Evolutionary conservation across 2,888 invertebrate genomes (phyloP), one percentile per base, ranked within the genome.

Genomic region (Plagiodera versicolora): DNA sequence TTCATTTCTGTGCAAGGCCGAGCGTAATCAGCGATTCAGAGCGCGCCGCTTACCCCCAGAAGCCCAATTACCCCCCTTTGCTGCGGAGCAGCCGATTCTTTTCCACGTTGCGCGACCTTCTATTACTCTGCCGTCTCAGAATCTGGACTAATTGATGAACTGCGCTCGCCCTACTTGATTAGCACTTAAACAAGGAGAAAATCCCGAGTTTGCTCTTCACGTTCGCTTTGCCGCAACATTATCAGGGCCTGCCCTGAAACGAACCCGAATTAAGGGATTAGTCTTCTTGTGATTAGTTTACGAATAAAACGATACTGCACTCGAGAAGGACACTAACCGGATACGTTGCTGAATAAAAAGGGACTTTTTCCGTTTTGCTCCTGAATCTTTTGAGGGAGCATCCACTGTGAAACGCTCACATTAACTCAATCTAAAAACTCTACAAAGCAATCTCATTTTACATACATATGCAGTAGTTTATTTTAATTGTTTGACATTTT

Each of bases 71-170:
- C 65, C 61, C 55, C 63, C 68, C n/a, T n/a, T n/a, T n/a, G n/a
- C n/a, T 62, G 54, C 56, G 56, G 50, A 56, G 66, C 63, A 68
- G 67, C 68, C 69, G 70, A 72, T 72, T 72, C 71, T 72, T 62
- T 72, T 70, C 66, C 65, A 64, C 65, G 69, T 71, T 70, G 69
- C 64, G 53, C 54, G 58, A 58, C 60, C 64, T 62, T 57, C 64
- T 58, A 62, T 60, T 58, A 59, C 64, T 60, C 58, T 49, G 52
- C 65, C 56, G 61, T 61, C 67, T 68, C 70, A 72, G 71, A 70
- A 67, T 68, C 71, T 54, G 58, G 68, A 68, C 69, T 73, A 72
- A 74, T 73, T 71, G 72, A 72, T 70, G 72, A 70, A 74, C 70
- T 69, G 68, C n/a, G n/a, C 70, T 68, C 69, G 63, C 66, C 67